Evolutionary conservation across 2,888 invertebrate species (phyloP), one percentile per base, ranked within the genome.

Genomic region (Tenthredo mesomela): DNA sequence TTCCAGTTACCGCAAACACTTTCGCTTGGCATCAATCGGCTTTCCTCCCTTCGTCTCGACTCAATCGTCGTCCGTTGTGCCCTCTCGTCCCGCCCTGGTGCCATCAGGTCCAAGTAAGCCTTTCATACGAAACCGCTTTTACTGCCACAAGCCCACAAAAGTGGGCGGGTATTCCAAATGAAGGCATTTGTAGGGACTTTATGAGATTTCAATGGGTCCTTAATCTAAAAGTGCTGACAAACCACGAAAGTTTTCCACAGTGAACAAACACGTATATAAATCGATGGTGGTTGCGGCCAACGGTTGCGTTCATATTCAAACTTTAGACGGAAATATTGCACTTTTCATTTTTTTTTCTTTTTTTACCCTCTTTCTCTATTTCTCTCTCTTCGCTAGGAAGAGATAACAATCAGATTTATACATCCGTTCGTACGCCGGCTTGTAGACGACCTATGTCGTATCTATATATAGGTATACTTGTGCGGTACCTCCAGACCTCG

Each of bases 151-250:
- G 75, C 73, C 73, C 71, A 73, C 80, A 86, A 73, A 88, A 85
- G 85, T 87, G 87, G 75, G 87, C 87, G 88, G 87, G 88, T 88
- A 90, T 90, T 88, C 89, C 89, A 90, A 91, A 91, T 90, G 91
- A 91, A 91, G 91, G 90, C 88, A 91, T 92, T 91, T 89, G 90
- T 91, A 90, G 89, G 91, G 89, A 90, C 89, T 92, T 92, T 92
- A 92, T 92, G 92, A 92, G 92, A 90, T 91, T 92, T 91, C 91
- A 89, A 91, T 92, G 89, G 90, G 88, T 88, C 91, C 90, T 90
- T 92, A 92, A 92, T 92, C 92, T 92, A 91, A 93, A 93, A 93
- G 91, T 92, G 93, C 92, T 93, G 93, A 93, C 93, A 93, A 93
- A 92, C 92, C 93, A 90, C 92, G 90, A 92, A 93, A 93, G 91